Evolutionary conservation across 2,797 vertebrate genomes (phyloP).

Genomic region (Aythya fuligula): DNA sequence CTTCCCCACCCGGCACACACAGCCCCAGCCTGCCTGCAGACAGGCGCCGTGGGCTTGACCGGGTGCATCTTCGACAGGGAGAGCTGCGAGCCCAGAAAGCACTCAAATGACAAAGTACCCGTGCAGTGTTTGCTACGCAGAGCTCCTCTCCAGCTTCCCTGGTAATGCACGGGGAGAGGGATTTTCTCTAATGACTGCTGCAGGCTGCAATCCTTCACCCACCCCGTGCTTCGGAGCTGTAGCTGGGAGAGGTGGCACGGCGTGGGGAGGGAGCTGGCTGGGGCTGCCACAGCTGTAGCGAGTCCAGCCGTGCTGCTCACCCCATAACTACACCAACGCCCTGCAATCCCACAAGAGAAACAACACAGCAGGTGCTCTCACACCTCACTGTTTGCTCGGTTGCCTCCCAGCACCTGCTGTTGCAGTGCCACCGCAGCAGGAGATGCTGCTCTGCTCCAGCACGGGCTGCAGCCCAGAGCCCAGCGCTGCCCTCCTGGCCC

Average conservation of each 20-base stretch:
- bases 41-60: background rate
- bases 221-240: background rate
- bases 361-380: background rate
- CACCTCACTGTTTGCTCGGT: background rate
- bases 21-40: background rate
- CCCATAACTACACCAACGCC: background rate
- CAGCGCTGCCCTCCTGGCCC: background rate
- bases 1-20: background rate
- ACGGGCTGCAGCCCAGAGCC: background rate
- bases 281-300: background rate
- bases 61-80: background rate
- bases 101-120: background rate
- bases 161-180: background rate
- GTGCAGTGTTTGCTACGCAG: background rate
- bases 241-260: background rate
- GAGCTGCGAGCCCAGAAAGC: conserved; percentile 25
- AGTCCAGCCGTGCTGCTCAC: background rate
- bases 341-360: background rate
- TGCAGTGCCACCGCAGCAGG: background rate
- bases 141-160: background rate
- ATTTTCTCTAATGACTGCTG: conserved; percentile 10
- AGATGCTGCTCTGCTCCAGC: background rate
- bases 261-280: background rate
- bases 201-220: background rate
- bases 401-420: background rate